phyloP scores from a whole-genome alignment of 2,888 invertebrate species.

The Sclerodermus sp. region DNA sequence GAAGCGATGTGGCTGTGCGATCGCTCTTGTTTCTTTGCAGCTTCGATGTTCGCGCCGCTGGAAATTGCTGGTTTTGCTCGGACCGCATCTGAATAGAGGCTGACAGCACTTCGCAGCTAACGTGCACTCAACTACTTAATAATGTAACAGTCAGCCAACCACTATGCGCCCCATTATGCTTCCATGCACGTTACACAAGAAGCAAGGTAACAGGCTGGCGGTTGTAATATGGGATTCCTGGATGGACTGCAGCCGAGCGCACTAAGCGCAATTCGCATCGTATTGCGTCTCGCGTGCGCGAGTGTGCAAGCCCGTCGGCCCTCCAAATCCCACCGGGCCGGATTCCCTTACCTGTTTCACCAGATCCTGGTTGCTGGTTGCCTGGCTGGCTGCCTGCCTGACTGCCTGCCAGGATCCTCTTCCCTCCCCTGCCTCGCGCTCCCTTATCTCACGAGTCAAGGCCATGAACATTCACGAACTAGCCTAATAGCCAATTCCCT shows the following conservation, averaged over 20 bases:
- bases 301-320: no score
- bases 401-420: no score
- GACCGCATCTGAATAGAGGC: constrained; percentile 39
- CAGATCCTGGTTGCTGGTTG: no score
- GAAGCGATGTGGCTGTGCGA: no score
- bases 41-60: not conserved
- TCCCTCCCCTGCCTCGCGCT: no score
- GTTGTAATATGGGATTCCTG: constrained; percentile 28
- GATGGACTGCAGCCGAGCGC: constrained; percentile 1
- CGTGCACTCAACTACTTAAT: constrained; percentile 52
- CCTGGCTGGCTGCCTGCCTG: no score
- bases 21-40: constrained; percentile 6
- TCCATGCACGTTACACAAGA: constrained; percentile 36
- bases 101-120: constrained; percentile 48
- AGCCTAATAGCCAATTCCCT: no score
- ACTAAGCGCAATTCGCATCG: not conserved
- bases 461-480: no score
- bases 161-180: constrained; percentile 48
- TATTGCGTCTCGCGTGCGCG: no score
- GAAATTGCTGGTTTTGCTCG: constrained; percentile 28
- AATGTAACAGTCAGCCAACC: constrained; percentile 50
- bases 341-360: constrained; percentile 2
- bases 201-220: constrained; percentile 11
- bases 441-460: no score
- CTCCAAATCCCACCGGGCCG: not conserved